phyloP scores from a whole-genome alignment of 2,113 vertebrate species.

The Phodopus roborovskii region DNA sequence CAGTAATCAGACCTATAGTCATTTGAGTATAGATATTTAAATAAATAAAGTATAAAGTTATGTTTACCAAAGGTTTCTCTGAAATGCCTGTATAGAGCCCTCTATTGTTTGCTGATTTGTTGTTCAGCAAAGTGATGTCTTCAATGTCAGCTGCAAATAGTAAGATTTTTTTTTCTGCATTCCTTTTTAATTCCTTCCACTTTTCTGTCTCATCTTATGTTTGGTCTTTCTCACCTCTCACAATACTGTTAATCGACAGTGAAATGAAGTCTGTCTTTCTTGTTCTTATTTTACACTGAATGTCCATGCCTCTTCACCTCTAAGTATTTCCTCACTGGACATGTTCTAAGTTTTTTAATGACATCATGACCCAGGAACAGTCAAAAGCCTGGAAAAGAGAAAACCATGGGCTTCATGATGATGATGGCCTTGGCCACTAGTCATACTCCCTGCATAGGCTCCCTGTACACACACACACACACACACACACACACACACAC shows the following conservation, averaged over 20 bases:
- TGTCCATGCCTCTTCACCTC: neutral
- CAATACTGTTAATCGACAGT: neutral
- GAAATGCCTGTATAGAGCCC: neutral
- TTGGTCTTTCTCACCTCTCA: neutral
- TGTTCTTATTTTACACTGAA: neutral
- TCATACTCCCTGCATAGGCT: neutral
- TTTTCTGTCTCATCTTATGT: neutral
- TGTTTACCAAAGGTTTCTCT: neutral
- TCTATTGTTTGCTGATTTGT: neutral
- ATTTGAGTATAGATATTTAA: slow-evolving; percentile 1
- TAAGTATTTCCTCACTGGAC: neutral
- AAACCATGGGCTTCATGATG: neutral
- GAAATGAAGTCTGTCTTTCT: neutral
- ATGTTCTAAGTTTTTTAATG: neutral
- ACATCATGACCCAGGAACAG: neutral
- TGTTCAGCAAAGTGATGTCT: neutral
- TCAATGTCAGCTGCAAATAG: neutral
- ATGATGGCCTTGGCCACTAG: neutral
- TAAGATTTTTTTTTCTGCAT: neutral
- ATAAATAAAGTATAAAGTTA: slow-evolving; percentile 40
- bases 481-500: too few relatives aligned
- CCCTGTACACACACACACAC: neutral
- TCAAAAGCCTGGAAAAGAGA: neutral
- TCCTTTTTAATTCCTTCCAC: neutral
- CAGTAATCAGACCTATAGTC: neutral